Evolutionary conservation across 1,140 invertebrate genomes (phyloP).

Genomic region (Conopomorpha cramerella): DNA sequence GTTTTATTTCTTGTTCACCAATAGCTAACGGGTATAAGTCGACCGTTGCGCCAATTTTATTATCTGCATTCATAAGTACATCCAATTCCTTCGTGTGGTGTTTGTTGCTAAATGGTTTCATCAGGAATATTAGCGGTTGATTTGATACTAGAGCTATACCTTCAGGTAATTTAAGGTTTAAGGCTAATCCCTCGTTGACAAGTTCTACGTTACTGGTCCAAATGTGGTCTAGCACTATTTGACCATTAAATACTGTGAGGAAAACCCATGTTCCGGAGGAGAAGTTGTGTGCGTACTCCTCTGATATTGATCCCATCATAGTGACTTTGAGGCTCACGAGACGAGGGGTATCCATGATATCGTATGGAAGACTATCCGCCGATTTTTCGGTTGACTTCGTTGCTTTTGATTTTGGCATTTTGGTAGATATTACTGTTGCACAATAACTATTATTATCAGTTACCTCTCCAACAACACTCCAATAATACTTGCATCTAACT

Average conservation of each 20-base stretch:
- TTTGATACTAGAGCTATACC: conserved; percentile 18
- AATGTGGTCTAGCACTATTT: conserved; percentile 23
- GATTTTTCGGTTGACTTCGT: too few relatives aligned
- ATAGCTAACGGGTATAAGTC: conserved; percentile 38
- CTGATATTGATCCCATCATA: too few relatives aligned
- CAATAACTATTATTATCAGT: too few relatives aligned
- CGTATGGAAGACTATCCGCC: conserved; percentile 15
- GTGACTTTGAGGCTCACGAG: conserved; percentile 15
- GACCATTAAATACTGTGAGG: conserved; percentile 24
- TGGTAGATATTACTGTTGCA: too few relatives aligned
- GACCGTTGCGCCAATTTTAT: conserved; percentile 29
- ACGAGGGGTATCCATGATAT: conserved; percentile 11
- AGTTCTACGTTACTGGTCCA: conserved; percentile 18
- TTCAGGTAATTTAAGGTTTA: conserved; percentile 23
- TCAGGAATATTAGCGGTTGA: conserved; percentile 26
- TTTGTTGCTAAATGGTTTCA: conserved; percentile 24
- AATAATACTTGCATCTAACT: too few relatives aligned
- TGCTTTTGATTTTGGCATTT: too few relatives aligned
- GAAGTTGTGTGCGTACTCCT: too few relatives aligned
- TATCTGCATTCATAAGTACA: conserved; percentile 31
- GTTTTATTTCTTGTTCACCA: conserved; percentile 25
- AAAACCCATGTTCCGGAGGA: conserved; percentile 21
- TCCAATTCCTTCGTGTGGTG: conserved; percentile 28
- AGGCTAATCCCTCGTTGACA: conserved; percentile 12
- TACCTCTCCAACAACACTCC: too few relatives aligned